phyloP scores from a whole-genome alignment of 64 coral and sea anemone genomes.

The Dendrophyllia cribrosa region DNA sequence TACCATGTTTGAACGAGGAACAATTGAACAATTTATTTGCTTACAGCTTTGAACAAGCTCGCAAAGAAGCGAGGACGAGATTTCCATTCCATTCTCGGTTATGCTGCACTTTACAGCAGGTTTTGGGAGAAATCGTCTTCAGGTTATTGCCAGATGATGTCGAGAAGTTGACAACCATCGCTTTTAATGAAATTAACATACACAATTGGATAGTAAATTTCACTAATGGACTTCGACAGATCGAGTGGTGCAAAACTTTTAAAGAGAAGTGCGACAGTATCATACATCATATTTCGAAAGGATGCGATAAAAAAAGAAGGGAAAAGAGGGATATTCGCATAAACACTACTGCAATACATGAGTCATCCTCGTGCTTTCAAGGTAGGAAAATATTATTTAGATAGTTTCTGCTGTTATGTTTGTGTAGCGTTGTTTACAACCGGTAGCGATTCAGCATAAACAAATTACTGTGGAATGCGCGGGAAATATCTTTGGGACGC shows the following conservation, averaged over 20 bases:
- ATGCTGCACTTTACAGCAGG: slow-evolving; percentile 9
- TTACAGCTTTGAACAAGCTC: not conserved
- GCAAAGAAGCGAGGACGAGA: not conserved
- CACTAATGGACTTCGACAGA: slow-evolving; percentile 13
- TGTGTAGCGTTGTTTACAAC: slow-evolving; percentile 32
- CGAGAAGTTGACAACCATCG: not conserved
- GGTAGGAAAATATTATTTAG: not conserved
- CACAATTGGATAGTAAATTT: not conserved
- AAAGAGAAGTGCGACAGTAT: slow-evolving; percentile 20
- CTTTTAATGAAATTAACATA: not conserved
- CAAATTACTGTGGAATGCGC: slow-evolving; percentile 14
- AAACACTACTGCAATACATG: not conserved
- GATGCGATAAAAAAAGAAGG: not conserved
- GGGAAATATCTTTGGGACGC: not conserved
- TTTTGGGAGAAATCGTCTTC: not conserved
- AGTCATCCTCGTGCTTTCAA: slow-evolving; percentile 11
- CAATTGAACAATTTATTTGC: slow-evolving; percentile 42
- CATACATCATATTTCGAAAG: not conserved
- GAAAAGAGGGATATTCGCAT: slow-evolving; percentile 9
- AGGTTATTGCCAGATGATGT: not conserved
- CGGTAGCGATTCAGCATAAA: slow-evolving; percentile 1
- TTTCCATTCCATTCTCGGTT: not conserved
- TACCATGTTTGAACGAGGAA: slow-evolving; percentile 45
- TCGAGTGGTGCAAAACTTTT: slow-evolving; percentile 13
- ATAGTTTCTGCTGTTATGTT: not conserved